Conservation (phyloP, 92 coral and sea anemone genomes). For the Palythoa caribaeorum region DNA sequence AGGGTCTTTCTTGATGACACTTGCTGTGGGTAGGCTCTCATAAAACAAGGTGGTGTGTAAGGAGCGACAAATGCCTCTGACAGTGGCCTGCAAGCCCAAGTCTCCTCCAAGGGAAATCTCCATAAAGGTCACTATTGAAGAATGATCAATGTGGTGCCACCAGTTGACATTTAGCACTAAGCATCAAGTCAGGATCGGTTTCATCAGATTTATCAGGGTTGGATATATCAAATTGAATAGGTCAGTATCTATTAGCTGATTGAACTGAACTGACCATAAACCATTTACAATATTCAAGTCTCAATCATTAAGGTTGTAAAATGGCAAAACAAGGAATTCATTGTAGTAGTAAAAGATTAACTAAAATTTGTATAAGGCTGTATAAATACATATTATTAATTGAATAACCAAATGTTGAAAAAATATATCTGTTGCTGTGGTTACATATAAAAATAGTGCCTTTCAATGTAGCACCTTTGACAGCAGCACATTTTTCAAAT, state of each 20-base stretch:
- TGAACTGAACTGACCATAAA: slow-evolving; percentile 12
- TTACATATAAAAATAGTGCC: no score
- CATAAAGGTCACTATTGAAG: no score
- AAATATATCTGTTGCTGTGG: not conserved
- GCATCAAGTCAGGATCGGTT: slow-evolving; percentile 48
- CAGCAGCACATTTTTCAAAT: no score
- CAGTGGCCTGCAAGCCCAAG: no score
- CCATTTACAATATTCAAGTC: slow-evolving; percentile 38
- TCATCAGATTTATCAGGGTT: slow-evolving; percentile 29
- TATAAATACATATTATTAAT: not conserved
- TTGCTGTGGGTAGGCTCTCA: no score
- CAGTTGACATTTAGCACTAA: no score
- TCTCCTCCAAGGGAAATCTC: no score
- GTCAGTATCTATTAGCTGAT: slow-evolving; percentile 23
- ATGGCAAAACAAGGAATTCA: not conserved
- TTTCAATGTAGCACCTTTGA: no score
- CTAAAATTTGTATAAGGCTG: not conserved
- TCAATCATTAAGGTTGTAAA: slow-evolving; percentile 24
- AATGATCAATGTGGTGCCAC: no score
- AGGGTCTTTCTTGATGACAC: no score
- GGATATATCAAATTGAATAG: slow-evolving; percentile 17
- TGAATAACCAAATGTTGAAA: not conserved
- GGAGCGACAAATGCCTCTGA: no score
- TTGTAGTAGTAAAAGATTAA: not conserved
- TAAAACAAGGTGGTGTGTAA: no score